These are phyloP conservation scores for Myopa testacea DNA, from an alignment of 2,888 invertebrate species.

Conservation along the genomic window DNA sequence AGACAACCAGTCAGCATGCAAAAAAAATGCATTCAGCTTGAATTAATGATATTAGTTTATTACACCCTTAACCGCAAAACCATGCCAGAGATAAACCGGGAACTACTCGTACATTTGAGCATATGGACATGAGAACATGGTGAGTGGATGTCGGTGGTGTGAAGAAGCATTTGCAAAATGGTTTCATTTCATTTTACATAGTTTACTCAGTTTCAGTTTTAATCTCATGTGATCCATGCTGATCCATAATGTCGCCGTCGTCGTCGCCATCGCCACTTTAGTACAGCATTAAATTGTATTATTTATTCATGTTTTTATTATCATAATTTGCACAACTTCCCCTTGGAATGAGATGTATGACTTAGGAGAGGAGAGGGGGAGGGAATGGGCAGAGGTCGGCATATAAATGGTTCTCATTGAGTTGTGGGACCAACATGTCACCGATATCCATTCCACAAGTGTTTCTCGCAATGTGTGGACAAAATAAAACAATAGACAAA, in stretches of 20 bases:
- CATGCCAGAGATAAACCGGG: slow-evolving; percentile 29
- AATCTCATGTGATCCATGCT: slow-evolving; percentile 7
- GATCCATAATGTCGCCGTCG: background rate
- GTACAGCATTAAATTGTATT: slow-evolving; percentile 21
- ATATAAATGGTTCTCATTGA: background rate
- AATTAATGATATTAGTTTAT: slow-evolving; percentile 45
- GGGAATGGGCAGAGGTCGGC: background rate
- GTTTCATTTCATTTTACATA: background rate
- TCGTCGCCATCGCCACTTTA: slow-evolving; percentile 11
- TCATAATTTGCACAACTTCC: slow-evolving; percentile 1
- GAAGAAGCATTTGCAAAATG: slow-evolving; percentile 29
- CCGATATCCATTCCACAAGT: background rate
- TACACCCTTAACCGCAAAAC: slow-evolving; percentile 44
- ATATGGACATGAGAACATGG: background rate
- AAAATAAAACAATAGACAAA: background rate
- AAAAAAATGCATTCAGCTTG: slow-evolving; percentile 38
- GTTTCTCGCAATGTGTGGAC: background rate
- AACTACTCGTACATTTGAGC: background rate
- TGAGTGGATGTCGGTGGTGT: background rate
- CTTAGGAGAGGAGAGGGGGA: background rate
- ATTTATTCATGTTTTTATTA: slow-evolving; percentile 28
- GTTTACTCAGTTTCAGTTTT: slow-evolving; percentile 18
- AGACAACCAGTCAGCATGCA: background rate
- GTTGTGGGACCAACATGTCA: background rate
- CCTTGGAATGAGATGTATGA: background rate